Evolutionary conservation across 2,888 invertebrate species (phyloP).

Genomic region (Nemotelus nigrinus): DNA sequence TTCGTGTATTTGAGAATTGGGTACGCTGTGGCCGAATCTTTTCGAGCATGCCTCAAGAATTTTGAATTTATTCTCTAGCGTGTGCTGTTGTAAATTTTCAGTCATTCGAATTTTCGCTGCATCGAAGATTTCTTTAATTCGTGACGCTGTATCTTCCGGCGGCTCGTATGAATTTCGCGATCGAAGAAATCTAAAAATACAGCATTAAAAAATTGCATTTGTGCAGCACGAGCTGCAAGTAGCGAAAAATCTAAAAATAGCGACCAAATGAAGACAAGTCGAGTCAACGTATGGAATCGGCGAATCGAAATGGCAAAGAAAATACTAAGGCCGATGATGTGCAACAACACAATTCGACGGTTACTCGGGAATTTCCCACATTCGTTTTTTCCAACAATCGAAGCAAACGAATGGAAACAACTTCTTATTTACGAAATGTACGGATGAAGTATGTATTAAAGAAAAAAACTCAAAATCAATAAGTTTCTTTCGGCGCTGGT

Average conservation of each 20-base stretch:
- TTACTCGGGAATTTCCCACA: neutral
- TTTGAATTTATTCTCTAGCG: slow-evolving; percentile 69
- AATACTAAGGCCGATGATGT: neutral
- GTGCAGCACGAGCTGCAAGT: neutral
- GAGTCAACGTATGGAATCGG: slow-evolving; percentile 7
- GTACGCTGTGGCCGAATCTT: slow-evolving; percentile 80
- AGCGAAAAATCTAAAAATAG: slow-evolving; percentile 22
- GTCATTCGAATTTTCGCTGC: slow-evolving; percentile 67
- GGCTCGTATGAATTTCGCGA: slow-evolving; percentile 80
- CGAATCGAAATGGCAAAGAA: slow-evolving; percentile 26
- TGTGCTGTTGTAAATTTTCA: slow-evolving; percentile 54
- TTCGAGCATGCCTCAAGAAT: slow-evolving; percentile 76
- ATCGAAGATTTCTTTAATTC: slow-evolving; percentile 71
- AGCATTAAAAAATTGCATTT: slow-evolving; percentile 28
- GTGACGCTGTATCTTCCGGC: slow-evolving; percentile 71
- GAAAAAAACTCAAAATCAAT: slow-evolving; percentile 49
- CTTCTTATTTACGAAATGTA: no score
- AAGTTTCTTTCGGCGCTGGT: slow-evolving; percentile 47
- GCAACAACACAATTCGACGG: slow-evolving; percentile 1
- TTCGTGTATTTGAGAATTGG: slow-evolving; percentile 82
- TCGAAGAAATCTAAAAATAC: slow-evolving; percentile 75
- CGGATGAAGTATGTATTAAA: no score
- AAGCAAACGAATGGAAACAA: no score
- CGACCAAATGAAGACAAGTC: slow-evolving; percentile 11
- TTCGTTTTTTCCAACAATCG: no score